Base-by-base conservation (phyloP, 2,113 vertebrate species). In the Ammodytes marinus region DNA sequence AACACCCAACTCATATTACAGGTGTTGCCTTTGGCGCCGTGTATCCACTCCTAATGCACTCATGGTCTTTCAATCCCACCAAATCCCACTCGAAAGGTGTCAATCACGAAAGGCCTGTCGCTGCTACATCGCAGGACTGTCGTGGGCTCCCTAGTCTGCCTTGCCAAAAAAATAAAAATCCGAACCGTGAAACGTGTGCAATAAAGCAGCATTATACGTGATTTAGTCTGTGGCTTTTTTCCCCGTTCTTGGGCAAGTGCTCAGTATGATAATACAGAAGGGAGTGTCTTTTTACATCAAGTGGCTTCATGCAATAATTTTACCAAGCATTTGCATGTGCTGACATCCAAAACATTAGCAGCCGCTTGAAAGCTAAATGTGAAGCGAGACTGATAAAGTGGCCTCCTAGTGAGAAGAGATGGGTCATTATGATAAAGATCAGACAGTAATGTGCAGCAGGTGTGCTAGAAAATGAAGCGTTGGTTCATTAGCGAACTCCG, bases 1-100 rank as follows among this genome's bases (percentile, higher is more conserved):
- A 89, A 83, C 72, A 61, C 15, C 54, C 75, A 82, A 82, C 73
- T 90, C 50, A 9, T 77, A 65, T 89, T 90, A 76, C 88, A 91
- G 86, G 88, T 90, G 87, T 88, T 83, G 87, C 88, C 84, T 87
- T 78, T 89, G 89, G 91, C 86, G 3, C 58, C 71, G 4, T 60
- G 80, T 90, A 77, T 76, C 60, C 72, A 49, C 69, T 86, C 73
- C 68, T 50, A 79, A 85, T 75, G 54, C 75, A 78, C 77, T 89
- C 39, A 15, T 17, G 49, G 69, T 45, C 76, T 74, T 73, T 80
- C 60, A 81, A 10, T 86, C 71, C 68, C 49, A 45, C 57, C 77
- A 83, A 86, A 83, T 81, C 75, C 84, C 82, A 54, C 85, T 88
- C 75, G 76, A 88, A 88, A 86, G 15, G 47, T 84, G 85, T 92